Percentiles rank a stretch among this genome's conserved stretches.
Conservation (phyloP, 2,888 invertebrate species). For the Phalangium opilio region DNA sequence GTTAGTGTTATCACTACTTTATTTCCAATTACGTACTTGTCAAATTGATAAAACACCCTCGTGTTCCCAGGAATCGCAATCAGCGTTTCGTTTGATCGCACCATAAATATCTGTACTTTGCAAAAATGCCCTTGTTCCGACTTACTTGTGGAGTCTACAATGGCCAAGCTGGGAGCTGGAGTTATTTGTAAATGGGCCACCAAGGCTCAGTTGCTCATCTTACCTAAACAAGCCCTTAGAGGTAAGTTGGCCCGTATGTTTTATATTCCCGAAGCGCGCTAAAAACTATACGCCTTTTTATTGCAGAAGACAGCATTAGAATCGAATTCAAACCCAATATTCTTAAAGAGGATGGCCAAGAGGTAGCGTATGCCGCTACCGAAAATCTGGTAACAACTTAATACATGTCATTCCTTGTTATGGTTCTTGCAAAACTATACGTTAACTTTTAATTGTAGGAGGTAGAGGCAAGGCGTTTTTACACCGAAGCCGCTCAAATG, state of each 20-base stretch:
- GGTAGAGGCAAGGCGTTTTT: no score
- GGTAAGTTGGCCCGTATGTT: conserved; percentile 7
- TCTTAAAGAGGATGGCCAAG: conserved; percentile 6
- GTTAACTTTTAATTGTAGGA: no score
- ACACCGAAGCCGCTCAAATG: no score
- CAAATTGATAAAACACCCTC: no score
- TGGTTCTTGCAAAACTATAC: no score
- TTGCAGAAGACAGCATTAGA: conserved; percentile 8
- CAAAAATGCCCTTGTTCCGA: conserved; percentile 10
- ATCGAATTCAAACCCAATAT: conserved; percentile 6
- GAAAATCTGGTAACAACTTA: conserved; percentile 5
- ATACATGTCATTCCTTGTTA: no score
- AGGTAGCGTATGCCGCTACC: background rate
- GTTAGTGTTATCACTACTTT: no score
- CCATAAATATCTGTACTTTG: conserved; percentile 17
- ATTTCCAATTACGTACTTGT: no score
- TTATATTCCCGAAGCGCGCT: no score
- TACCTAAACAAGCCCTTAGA: conserved; percentile 14
- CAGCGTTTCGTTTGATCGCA: conserved; percentile 19
- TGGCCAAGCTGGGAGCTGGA: conserved; percentile 15
- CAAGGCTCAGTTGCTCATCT: conserved; percentile 21
- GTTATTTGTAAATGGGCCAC: conserved; percentile 22
- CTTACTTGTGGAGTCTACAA: conserved; percentile 18
- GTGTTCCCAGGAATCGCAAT: conserved; percentile 18
- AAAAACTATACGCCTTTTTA: background rate